These are phyloP conservation scores for Amphipyra berbera DNA, from an alignment of 2,888 invertebrate species.

Conservation along the genomic window DNA sequence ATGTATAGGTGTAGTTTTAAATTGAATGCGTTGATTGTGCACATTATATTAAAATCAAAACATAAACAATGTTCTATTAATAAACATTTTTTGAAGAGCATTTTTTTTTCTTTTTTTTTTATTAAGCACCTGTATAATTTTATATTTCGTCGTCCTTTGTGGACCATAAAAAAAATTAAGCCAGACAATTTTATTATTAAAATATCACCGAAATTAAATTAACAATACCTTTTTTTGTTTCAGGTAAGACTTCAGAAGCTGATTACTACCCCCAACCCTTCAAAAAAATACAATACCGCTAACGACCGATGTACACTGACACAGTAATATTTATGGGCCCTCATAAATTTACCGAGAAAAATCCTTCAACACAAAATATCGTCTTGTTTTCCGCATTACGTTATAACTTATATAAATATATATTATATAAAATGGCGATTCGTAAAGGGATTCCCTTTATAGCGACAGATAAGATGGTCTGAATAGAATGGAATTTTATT, in stretches of 20 bases:
- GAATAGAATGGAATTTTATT: constrained; percentile 26
- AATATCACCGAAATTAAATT: constrained; percentile 1
- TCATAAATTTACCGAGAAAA: constrained; percentile 52
- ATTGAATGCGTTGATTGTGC: no score
- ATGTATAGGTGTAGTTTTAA: no score
- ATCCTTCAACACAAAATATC: constrained; percentile 54
- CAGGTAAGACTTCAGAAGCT: constrained; percentile 54
- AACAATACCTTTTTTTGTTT: constrained; percentile 45
- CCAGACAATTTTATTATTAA: no score
- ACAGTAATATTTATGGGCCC: constrained; percentile 42
- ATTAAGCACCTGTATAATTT: no score
- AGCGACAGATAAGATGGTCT: constrained; percentile 45
- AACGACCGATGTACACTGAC: constrained; percentile 40
- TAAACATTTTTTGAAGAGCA: no score
- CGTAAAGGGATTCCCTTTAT: constrained; percentile 53
- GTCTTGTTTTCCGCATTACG: constrained; percentile 42
- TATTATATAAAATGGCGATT: constrained; percentile 46
- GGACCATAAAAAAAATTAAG: no score
- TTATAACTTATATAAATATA: constrained; percentile 21
- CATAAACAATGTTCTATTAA: no score
- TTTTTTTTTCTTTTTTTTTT: no score
- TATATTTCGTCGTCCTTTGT: no score
- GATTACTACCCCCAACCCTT: constrained; percentile 23
- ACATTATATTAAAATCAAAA: no score
- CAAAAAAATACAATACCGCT: constrained; percentile 43